phyloP scores from a whole-genome alignment of 2,888 invertebrate genomes.

The Leptodirus hochenwartii region DNA sequence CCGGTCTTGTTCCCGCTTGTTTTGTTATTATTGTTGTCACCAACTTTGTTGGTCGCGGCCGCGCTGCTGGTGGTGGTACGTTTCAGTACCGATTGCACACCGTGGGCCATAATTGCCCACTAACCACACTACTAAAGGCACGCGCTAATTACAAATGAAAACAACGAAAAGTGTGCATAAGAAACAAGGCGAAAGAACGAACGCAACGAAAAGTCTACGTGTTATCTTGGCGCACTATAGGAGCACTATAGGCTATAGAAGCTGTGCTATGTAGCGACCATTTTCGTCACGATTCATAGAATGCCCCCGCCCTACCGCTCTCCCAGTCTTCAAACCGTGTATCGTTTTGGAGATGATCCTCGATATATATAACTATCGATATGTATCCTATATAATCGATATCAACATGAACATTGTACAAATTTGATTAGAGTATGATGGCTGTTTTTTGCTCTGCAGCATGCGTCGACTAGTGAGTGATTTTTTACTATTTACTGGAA shows the following conservation, averaged over 20 bases:
- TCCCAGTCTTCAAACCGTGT: no score
- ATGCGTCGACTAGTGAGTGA: no score
- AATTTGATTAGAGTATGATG: no score
- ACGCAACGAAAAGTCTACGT: no score
- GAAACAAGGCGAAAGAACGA: no score
- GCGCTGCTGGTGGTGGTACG: slow-evolving; percentile 19
- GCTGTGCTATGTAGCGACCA: slow-evolving; percentile 34
- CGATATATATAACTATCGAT: no score
- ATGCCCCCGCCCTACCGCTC: slow-evolving; percentile 28
- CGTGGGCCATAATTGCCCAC: slow-evolving; percentile 36
- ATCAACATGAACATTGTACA: no score
- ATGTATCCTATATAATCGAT: no score
- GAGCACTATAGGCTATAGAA: not conserved
- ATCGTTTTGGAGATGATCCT: no score
- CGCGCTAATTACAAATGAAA: slow-evolving; percentile 7
- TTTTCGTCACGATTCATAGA: slow-evolving; percentile 31
- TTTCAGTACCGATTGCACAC: slow-evolving; percentile 33
- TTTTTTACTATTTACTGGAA: no score
- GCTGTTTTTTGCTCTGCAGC: no score
- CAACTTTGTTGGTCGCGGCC: slow-evolving; percentile 8
- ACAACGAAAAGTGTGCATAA: no score
- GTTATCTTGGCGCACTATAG: not conserved
- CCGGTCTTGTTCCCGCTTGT: slow-evolving; percentile 27
- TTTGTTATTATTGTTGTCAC: slow-evolving; percentile 26
- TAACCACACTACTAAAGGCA: slow-evolving; percentile 9